Conservation (phyloP, 2,113 vertebrate genomes). For the Drymodes brunneopygia region DNA sequence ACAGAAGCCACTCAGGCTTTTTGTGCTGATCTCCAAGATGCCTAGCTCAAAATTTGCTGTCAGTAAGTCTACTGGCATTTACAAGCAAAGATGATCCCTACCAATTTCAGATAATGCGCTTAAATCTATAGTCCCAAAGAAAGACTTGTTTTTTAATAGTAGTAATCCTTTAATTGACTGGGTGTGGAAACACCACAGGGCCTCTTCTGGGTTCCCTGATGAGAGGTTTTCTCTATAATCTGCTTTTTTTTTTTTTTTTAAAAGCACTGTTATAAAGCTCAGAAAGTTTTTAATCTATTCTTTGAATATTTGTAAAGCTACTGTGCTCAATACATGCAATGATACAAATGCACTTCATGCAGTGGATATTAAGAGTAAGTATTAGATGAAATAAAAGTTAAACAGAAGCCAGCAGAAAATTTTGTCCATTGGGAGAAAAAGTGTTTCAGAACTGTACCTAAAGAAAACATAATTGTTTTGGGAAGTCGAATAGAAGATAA, state of each 20-base stretch:
- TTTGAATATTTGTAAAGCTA: neutral
- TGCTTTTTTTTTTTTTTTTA: neutral
- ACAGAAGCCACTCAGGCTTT: neutral
- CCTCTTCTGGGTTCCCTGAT: neutral
- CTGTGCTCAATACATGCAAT: neutral
- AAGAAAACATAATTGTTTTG: neutral
- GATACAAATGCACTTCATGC: neutral
- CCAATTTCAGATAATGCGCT: slow-evolving; percentile 52
- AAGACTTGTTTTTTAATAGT: slow-evolving; percentile 28
- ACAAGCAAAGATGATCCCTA: slow-evolving; percentile 52
- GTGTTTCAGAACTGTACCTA: neutral
- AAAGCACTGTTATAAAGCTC: neutral
- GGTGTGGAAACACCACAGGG: slow-evolving; percentile 41
- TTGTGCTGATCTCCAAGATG: neutral
- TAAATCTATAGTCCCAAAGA: slow-evolving; percentile 22
- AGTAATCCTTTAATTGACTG: slow-evolving; percentile 59
- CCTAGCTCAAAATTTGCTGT: neutral
- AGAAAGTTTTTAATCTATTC: neutral
- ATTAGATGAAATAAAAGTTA: neutral
- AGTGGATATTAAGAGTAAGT: neutral
- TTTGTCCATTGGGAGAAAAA: neutral
- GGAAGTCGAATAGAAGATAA: neutral
- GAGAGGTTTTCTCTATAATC: slow-evolving; percentile 43
- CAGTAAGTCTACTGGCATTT: slow-evolving; percentile 13
- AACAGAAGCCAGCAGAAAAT: neutral